Percentiles rank a stretch among this genome's conserved stretches.
These are phyloP conservation scores for Oxytorus armatus DNA, from an alignment of 2,888 invertebrate genomes.

Conservation along the genomic window DNA sequence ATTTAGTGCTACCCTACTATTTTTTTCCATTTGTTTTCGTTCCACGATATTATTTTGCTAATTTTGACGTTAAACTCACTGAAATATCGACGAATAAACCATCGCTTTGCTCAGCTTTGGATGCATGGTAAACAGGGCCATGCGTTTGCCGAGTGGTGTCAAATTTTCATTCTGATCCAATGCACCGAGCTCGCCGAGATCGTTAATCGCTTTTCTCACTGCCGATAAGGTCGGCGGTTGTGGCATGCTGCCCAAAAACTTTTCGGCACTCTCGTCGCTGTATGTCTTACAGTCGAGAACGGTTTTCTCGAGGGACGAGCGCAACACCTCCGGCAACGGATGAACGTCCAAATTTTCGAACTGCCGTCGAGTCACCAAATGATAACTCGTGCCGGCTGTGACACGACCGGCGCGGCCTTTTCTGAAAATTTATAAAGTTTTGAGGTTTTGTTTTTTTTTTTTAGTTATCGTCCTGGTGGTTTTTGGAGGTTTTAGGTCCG, in stretches of 20 bases:
- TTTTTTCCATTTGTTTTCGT: background rate
- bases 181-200: constrained; percentile 87
- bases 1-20: background rate
- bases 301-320: constrained; percentile 87
- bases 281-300: constrained; percentile 88
- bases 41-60: background rate
- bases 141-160: constrained; percentile 87
- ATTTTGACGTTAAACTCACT: constrained; percentile 75
- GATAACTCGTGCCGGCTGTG: constrained; percentile 87
- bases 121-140: constrained; percentile 86
- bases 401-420: constrained; percentile 90
- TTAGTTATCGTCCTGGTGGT: no score
- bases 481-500: no score
- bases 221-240: constrained; percentile 86
- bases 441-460: background rate
- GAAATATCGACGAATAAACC: constrained; percentile 86
- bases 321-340: constrained; percentile 88
- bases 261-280: constrained; percentile 85
- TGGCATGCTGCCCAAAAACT: constrained; percentile 87
- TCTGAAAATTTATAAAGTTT: constrained; percentile 81
- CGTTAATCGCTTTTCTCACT: constrained; percentile 86
- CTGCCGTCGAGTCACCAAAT: constrained; percentile 84
- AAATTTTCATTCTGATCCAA: constrained; percentile 87
- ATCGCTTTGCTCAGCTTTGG: constrained; percentile 88
- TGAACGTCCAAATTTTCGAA: constrained; percentile 85